phyloP scores from a whole-genome alignment of 2,113 vertebrate species.

The Neodontobutis hainanensis region DNA sequence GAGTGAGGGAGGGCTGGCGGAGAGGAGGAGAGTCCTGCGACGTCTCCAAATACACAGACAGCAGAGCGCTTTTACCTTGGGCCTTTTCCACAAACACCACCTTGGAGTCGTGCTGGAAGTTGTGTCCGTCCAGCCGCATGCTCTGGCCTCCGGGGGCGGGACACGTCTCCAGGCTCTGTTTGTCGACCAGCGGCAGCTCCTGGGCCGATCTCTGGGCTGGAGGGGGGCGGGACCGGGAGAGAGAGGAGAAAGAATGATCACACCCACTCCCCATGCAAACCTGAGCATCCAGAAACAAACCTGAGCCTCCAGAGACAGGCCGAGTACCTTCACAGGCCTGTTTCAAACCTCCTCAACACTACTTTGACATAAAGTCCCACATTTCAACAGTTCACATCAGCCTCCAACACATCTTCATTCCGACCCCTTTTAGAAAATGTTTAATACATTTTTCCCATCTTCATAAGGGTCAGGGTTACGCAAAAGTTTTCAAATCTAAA shows the following conservation, averaged over 20 bases:
- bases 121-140: constrained; percentile 92
- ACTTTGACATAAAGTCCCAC: too few relatives aligned
- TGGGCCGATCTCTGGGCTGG: constrained; percentile 96
- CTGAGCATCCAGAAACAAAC: constrained; percentile 67
- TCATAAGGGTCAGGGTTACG: too few relatives aligned
- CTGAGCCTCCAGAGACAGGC: constrained; percentile 65
- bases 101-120: constrained; percentile 96
- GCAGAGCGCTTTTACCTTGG: constrained; percentile 83
- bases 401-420: too few relatives aligned
- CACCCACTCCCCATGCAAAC: constrained; percentile 75
- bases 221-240: constrained; percentile 4
- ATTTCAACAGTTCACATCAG: too few relatives aligned
- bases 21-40: constrained; percentile 47
- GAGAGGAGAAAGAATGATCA: constrained; percentile 34
- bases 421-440: too few relatives aligned
- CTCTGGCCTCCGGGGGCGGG: constrained; percentile 88
- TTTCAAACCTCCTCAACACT: background rate
- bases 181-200: constrained; percentile 97
- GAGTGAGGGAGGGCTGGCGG: constrained; percentile 47
- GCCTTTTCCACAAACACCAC: constrained; percentile 98
- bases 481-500: too few relatives aligned
- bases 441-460: too few relatives aligned
- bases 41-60: constrained; percentile 60
- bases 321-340: constrained; percentile 37
- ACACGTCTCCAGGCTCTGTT: constrained; percentile 90